Conservation (phyloP, 2,797 vertebrate genomes). For the Argya squamiceps region DNA sequence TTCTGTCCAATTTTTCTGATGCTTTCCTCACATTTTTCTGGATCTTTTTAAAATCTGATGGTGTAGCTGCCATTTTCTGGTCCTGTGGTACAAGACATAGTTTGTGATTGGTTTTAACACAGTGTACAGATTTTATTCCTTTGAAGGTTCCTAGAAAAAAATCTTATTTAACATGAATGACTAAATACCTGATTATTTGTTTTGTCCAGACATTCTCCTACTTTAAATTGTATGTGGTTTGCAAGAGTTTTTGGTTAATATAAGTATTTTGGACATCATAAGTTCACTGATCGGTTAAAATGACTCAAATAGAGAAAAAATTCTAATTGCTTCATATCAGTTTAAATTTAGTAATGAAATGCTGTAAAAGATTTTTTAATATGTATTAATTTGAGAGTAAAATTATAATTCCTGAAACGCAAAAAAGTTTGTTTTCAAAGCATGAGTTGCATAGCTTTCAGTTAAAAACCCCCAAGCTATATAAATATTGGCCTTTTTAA, state of each 20-base stretch:
- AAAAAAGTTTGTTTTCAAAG: not conserved
- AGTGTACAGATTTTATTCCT: not conserved
- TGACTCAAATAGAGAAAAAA: not conserved
- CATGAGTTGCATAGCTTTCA: not conserved
- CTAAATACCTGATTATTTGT: slow-evolving; percentile 15
- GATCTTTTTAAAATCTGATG: not conserved
- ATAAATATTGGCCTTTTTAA: not conserved
- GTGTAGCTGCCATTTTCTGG: not conserved
- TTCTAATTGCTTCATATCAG: not conserved
- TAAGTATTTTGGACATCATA: not conserved
- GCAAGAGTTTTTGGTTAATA: not conserved
- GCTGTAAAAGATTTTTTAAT: not conserved
- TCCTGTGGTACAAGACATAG: not conserved
- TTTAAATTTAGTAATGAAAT: not conserved
- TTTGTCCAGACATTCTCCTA: not conserved
- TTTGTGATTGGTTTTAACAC: not conserved
- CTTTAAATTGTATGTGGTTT: not conserved
- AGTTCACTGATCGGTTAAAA: not conserved
- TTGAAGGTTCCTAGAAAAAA: not conserved
- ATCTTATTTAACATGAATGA: not conserved
- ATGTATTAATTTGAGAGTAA: not conserved
- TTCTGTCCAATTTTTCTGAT: not conserved
- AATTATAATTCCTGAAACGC: not conserved
- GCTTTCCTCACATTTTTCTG: not conserved
- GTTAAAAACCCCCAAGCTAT: not conserved